Percentiles rank a stretch among this genome's conserved stretches.
These are phyloP conservation scores for Coreius guichenoti DNA, from an alignment of 2,797 vertebrate species.

Conservation along the genomic window DNA sequence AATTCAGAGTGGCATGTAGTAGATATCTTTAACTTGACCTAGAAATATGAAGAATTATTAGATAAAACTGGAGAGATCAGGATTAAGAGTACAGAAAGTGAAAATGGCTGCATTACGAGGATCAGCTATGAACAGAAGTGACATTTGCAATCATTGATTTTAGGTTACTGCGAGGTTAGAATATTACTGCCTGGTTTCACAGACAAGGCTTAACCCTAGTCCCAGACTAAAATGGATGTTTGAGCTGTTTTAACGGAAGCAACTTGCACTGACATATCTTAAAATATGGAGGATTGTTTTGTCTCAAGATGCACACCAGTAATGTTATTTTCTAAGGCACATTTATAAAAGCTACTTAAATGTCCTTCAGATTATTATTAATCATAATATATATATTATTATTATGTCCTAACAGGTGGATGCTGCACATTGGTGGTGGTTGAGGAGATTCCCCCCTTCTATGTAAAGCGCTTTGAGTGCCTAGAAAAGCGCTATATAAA, in stretches of 20 bases:
- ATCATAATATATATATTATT: no score
- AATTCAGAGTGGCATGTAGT: constrained; percentile 24
- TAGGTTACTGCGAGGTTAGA: not conserved
- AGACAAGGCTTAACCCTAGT: no score
- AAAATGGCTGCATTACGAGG: constrained; percentile 32
- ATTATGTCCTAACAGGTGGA: no score
- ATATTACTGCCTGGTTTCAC: not conserved
- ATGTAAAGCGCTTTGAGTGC: no score
- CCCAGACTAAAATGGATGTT: no score
- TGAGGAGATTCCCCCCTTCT: no score
- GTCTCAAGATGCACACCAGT: not conserved
- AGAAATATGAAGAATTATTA: constrained; percentile 45
- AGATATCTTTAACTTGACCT: constrained; percentile 43
- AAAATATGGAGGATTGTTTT: no score
- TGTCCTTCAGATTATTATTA: no score
- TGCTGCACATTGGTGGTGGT: no score
- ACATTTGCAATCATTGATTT: constrained; percentile 21
- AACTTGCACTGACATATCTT: no score
- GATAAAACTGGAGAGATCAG: constrained; percentile 37
- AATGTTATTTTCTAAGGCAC: not conserved
- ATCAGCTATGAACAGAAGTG: constrained; percentile 24
- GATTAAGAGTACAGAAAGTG: constrained; percentile 34
- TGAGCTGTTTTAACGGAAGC: no score
- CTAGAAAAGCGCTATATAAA: no score
- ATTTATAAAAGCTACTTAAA: not conserved